Evolutionary conservation across 2,888 invertebrate genomes (phyloP), one percentile per base, ranked within the genome.

Genomic region (Allolobophora icterica): DNA sequence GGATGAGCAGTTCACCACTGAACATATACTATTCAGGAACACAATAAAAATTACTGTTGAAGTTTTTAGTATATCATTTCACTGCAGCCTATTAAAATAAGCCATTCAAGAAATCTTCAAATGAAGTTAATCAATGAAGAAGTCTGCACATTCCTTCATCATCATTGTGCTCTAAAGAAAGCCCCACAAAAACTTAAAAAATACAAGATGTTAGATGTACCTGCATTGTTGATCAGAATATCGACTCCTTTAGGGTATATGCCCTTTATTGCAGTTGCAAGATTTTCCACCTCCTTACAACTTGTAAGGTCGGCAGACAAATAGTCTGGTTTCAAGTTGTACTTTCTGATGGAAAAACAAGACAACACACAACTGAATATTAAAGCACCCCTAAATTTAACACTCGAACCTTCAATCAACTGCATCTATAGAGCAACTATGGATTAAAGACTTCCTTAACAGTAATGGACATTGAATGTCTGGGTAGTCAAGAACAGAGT

Each of bases 161-260:
- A 24, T 52, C 1, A 15, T 21, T 6, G 6, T 52, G 52, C 24
- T 52, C 52, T 52, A 21, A 21, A 52, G 24, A 52, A 6, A 11
- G 1, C n/a, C 71, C 8, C 1, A 24, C 52, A 71, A 30, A n/a
- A 71, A 71, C 8, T 2, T 71, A 42, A 42, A 38, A 42, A 42
- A 52, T 52, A 52, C 52, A 52, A 52, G 52, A 21, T 52, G 33
- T n/a, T 84, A 40, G 94, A 94, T 89, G 94, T 84, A 40, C 94
- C 94, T 89, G 94, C 94, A 92, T 94, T 94, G 90, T 94, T 94
- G 24, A 94, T 94, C 34, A 94, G 91, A 90, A 94, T 94, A 91
- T 94, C 94, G 42, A 94, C 90, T 33, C 93, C 93, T 35, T 38
- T 87, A 19, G 93, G 93, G 89, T 92, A 93, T 19, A 89, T 42